Evolutionary conservation across 2,888 invertebrate genomes (phyloP), one percentile per base, ranked within the genome.

Genomic region (Cryptosula pallasiana): DNA sequence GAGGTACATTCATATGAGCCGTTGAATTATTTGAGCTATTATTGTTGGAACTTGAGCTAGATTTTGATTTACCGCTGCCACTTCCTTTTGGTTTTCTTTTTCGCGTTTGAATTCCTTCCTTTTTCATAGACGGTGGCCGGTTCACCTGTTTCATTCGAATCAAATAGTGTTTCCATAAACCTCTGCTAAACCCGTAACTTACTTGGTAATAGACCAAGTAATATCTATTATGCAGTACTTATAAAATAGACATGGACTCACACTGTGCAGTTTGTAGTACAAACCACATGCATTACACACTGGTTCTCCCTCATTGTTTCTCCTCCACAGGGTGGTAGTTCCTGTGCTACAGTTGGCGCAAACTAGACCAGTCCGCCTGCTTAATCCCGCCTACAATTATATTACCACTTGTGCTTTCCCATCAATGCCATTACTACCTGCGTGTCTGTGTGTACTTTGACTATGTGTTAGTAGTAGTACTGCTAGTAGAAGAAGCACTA

Each of bases 201-300:
- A n/a, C n/a, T n/a, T n/a, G n/a, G n/a, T n/a, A n/a, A n/a, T n/a
- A n/a, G n/a, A n/a, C n/a, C n/a, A n/a, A n/a, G n/a, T n/a, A n/a
- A n/a, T n/a, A n/a, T n/a, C n/a, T n/a, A n/a, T n/a, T n/a, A n/a
- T n/a, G n/a, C n/a, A n/a, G n/a, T n/a, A n/a, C n/a, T n/a, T n/a
- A n/a, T n/a, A n/a, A n/a, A n/a, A n/a, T n/a, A n/a, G n/a, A n/a
- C n/a, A n/a, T n/a, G 57, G 23, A 77, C 82, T 76, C 75, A 87
- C 86, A 78, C 89, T 90, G 85, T 98, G 98, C 78, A 98, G 88
- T 86, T 98, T 98, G 87, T 85, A 98, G 87, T 98, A 98, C 27
- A 98, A 90, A 0, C 98, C 98, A 85, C 98, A 98, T 34, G 98
- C 98, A 87, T 98, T 98, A 87, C 98, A 98, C 36, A 99, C 98